These are phyloP conservation scores for Pegoplata infirma DNA, from an alignment of 2,888 invertebrate genomes.

Conservation along the genomic window DNA sequence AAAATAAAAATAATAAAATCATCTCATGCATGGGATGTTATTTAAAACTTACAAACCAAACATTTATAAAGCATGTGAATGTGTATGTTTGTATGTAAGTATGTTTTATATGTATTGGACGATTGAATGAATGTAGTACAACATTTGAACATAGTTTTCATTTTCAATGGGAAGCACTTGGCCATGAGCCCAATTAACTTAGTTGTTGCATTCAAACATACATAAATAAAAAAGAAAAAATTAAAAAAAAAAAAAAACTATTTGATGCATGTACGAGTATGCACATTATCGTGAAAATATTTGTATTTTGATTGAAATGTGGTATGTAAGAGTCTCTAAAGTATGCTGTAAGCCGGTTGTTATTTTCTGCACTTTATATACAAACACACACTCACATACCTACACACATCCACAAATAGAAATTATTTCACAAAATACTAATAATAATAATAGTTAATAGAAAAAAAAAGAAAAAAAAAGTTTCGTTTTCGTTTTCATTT, in stretches of 20 bases:
- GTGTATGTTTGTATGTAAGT: constrained; percentile 5
- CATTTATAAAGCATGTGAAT: constrained; percentile 11
- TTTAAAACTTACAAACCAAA: constrained; percentile 49
- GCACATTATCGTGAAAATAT: constrained; percentile 44
- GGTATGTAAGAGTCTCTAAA: background rate
- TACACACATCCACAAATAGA: constrained; percentile 29
- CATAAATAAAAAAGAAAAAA: background rate
- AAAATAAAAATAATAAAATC: constrained; percentile 40
- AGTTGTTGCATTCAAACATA: constrained; percentile 22
- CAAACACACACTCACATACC: background rate
- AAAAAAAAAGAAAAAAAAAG: constrained; percentile 33
- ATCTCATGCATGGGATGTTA: constrained; percentile 57
- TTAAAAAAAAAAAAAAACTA: no score
- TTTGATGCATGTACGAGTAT: background rate
- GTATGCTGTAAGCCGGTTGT: constrained; percentile 40
- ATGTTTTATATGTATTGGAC: no score
- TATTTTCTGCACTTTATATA: constrained; percentile 5
- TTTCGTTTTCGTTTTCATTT: constrained; percentile 58
- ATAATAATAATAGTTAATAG: constrained; percentile 9
- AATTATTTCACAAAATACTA: constrained; percentile 56
- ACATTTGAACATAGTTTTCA: constrained; percentile 62
- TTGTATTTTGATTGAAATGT: constrained; percentile 29
- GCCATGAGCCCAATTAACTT: constrained; percentile 63
- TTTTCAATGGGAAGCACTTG: constrained; percentile 64
- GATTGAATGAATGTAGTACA: no score